Base-by-base conservation (phyloP, 2,888 invertebrate species). In the Phyllotreta striolata region DNA sequence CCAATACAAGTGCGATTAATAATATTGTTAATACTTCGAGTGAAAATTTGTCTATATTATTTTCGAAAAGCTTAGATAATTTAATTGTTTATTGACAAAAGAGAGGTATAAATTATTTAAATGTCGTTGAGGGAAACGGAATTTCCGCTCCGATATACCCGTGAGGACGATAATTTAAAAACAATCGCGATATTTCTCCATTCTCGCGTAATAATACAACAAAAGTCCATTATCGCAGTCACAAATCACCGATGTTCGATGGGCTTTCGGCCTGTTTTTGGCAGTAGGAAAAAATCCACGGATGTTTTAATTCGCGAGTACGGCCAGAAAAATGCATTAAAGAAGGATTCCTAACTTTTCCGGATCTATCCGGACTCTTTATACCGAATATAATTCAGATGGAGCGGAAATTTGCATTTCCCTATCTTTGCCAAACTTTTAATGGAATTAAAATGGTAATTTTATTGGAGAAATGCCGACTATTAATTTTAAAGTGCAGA, bases 261-360 rank as follows among this genome's bases (percentile, higher is more conserved):
- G 43, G 55, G 57, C 62, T 58, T 24, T 59, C 51, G 58, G 65
- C 34, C 52, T 40, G 52, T 56, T 55, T 62, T 60, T 43, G 59
- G 67, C 65, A 57, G 63, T 66, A 66, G 24, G 4, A 24, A 24
- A 24, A 74, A 73, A 72, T 70, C 69, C 60, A 70, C 69, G 71
- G 72, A 75, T 76, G 75, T 76, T 76, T 76, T 76, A 77, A 76
- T 76, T 72, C 71, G 58, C 65, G 52, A 70, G 24, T 24, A 67
- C 57, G 47, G 68, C 71, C 70, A 73, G 75, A 76, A 76, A 72
- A 76, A 72, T 75, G 76, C 77, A 76, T 75, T 74, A 74, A 70
- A 66, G 73, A 73, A 66, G 70, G 68, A 71, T 73, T 69, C 72
- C 61, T 57, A 69, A 70, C 68, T 68, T 66, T 61, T 61, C 66